These are phyloP conservation scores for Buathra laborator DNA, from an alignment of 2,888 invertebrate species.

Conservation along the genomic window DNA sequence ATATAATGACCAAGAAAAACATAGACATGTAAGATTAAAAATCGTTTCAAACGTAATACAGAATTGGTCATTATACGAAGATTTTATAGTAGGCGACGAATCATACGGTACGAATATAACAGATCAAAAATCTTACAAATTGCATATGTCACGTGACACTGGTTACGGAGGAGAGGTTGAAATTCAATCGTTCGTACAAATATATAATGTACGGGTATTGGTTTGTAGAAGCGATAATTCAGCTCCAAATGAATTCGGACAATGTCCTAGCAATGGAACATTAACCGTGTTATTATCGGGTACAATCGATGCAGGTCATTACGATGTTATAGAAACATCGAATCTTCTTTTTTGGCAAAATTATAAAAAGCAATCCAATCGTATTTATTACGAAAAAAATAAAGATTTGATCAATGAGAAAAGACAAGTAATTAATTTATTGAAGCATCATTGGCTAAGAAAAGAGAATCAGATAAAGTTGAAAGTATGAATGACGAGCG, in stretches of 20 bases:
- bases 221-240: background rate
- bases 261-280: background rate
- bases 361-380: background rate
- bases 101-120: background rate
- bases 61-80: too few relatives aligned
- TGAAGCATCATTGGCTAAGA: background rate
- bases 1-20: too few relatives aligned
- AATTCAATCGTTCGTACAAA: slow-evolving; percentile 25
- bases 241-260: background rate
- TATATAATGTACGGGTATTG: slow-evolving; percentile 12
- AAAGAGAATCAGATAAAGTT: background rate
- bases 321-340: slow-evolving; percentile 7
- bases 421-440: background rate
- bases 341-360: background rate
- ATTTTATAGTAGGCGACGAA: background rate
- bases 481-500: background rate
- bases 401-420: background rate
- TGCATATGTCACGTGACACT: background rate
- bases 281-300: slow-evolving; percentile 1
- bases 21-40: too few relatives aligned
- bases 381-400: background rate
- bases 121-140: slow-evolving; percentile 4
- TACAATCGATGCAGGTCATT: slow-evolving; percentile 16
- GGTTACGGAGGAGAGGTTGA: slow-evolving; percentile 32
- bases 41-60: too few relatives aligned